phyloP scores from a whole-genome alignment of 2,113 vertebrate genomes.

The Aegotheles bennettii region DNA sequence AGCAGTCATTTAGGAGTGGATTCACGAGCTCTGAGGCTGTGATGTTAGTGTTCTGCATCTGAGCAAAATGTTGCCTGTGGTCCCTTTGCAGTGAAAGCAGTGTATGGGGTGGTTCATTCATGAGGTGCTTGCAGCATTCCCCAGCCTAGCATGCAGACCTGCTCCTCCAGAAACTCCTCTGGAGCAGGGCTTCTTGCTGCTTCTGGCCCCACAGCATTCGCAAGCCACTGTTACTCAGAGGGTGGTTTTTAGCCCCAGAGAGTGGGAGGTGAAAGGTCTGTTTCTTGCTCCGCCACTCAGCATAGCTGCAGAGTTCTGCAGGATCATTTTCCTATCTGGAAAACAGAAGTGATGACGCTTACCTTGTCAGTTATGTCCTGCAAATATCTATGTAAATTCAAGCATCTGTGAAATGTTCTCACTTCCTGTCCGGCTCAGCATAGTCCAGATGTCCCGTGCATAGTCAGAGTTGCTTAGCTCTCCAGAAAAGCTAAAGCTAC shows the following conservation, averaged over 20 bases:
- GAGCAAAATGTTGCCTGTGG: not conserved
- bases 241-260: not conserved
- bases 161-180: not conserved
- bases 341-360: not conserved
- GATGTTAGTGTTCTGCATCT: not conserved
- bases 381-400: constrained; percentile 30
- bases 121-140: not conserved
- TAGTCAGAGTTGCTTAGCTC: not conserved
- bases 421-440: not conserved
- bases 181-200: not conserved
- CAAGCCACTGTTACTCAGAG: not conserved
- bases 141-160: not conserved
- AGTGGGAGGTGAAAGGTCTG: not conserved
- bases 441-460: not conserved
- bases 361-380: constrained; percentile 32
- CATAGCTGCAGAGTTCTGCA: not conserved
- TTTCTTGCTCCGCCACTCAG: not conserved
- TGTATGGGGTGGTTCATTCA: not conserved
- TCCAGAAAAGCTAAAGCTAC: not conserved
- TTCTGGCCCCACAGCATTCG: not conserved
- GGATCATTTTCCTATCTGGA: not conserved
- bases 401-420: constrained; percentile 21
- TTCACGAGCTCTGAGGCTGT: not conserved
- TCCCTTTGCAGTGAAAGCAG: not conserved
- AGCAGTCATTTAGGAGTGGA: not conserved